Conservation (phyloP, 2,888 invertebrate genomes). For the Lasioglossum figueresi region DNA sequence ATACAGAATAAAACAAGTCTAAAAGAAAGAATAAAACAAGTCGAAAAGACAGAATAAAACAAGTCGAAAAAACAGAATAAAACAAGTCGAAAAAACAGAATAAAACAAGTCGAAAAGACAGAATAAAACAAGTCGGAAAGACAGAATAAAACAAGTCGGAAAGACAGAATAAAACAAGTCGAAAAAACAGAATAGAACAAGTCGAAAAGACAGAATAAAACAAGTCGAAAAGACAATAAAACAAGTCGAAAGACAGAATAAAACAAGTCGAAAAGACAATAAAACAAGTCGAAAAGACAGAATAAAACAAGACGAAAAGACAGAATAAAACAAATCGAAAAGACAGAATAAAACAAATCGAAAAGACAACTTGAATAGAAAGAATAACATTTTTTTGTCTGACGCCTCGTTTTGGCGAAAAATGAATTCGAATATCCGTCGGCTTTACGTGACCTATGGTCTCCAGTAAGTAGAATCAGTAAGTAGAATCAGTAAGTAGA, state of each 20-base stretch:
- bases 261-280: background rate
- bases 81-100: too few species aligned
- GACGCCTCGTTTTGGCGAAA: background rate
- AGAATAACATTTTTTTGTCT: too few species aligned
- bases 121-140: background rate
- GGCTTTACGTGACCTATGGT: background rate
- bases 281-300: too few species aligned
- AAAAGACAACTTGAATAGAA: too few species aligned
- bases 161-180: background rate
- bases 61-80: background rate
- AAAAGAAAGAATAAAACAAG: background rate
- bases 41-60: too few species aligned
- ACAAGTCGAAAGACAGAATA: too few species aligned
- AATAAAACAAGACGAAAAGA: background rate
- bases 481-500: too few species aligned
- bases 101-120: background rate
- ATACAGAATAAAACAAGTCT: background rate
- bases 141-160: background rate
- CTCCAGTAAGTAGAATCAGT: background rate
- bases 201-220: background rate
- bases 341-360: background rate
- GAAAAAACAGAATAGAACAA: too few species aligned
- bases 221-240: too few species aligned
- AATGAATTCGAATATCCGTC: background rate
- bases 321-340: background rate